These are phyloP conservation scores for Larimichthys polyactis DNA, from an alignment of 2,113 vertebrate species.

Conservation along the genomic window DNA sequence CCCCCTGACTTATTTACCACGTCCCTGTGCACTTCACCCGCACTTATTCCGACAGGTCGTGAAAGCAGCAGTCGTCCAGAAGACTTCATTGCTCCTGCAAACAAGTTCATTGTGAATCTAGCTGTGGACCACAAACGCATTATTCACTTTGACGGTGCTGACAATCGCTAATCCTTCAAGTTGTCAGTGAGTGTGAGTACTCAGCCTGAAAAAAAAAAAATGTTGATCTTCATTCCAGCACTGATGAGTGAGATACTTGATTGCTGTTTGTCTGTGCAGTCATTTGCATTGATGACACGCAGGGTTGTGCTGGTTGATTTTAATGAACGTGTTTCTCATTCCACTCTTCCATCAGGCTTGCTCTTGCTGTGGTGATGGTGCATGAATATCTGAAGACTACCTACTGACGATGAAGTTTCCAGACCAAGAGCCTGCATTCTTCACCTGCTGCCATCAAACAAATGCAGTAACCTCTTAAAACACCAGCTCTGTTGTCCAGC, in stretches of 20 bases:
- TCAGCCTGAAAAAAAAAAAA: not conserved
- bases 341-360: conserved; percentile 36
- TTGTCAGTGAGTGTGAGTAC: conserved; percentile 16
- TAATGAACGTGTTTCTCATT: conserved; percentile 11
- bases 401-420: conserved; percentile 37
- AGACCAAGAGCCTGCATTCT: conserved; percentile 16
- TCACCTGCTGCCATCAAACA: conserved; percentile 31
- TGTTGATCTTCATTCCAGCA: not conserved
- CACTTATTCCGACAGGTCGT: not conserved
- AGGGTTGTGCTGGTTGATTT: not conserved
- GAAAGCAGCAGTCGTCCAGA: conserved; percentile 21
- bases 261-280: conserved; percentile 32
- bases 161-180: not conserved
- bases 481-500: conserved; percentile 34
- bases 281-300: not conserved
- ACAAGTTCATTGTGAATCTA: conserved; percentile 48
- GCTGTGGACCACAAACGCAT: conserved; percentile 4
- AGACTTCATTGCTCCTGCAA: not conserved
- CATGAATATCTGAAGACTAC: conserved; percentile 5
- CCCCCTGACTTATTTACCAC: too few relatives aligned
- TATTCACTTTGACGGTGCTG: not conserved
- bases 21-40: fast-evolving
- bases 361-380: not conserved
- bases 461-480: conserved; percentile 35
- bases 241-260: not conserved